These are phyloP conservation scores for Cyanoliseus patagonus DNA, from an alignment of 2,113 vertebrate genomes.

Conservation along the genomic window DNA sequence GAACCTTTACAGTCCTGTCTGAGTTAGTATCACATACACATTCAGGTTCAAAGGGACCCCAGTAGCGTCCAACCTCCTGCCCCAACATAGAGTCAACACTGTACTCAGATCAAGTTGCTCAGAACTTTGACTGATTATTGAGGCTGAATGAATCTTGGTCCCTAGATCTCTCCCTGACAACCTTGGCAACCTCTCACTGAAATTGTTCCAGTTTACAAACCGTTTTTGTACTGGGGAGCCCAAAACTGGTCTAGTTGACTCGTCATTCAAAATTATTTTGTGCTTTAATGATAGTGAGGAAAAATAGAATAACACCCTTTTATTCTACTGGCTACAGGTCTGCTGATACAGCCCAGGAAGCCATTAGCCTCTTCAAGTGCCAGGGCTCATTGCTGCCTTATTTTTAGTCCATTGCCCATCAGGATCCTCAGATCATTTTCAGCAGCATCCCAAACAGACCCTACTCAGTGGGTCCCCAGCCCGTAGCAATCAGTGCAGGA, in stretches of 20 bases:
- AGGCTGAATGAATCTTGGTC: neutral
- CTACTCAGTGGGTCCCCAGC: neutral
- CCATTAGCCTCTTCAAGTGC: neutral
- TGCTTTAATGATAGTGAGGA: neutral
- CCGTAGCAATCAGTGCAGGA: neutral
- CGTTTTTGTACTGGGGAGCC: rapidly evolving
- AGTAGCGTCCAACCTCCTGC: neutral
- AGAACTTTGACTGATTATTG: neutral
- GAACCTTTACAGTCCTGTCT: neutral
- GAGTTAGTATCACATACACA: neutral
- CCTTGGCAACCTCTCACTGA: neutral
- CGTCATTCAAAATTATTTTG: neutral
- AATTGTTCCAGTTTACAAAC: neutral
- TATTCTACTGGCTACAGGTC: neutral
- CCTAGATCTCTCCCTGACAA: neutral
- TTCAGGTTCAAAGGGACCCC: neutral
- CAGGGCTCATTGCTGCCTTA: neutral
- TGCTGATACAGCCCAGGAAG: neutral
- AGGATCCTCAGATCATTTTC: neutral
- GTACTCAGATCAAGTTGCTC: neutral
- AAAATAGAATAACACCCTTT: neutral
- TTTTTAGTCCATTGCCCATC: neutral
- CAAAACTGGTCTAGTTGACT: neutral
- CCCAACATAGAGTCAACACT: neutral
- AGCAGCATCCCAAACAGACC: neutral